phyloP scores from a whole-genome alignment of 2,113 vertebrate genomes.

The Brevimyrus niger region DNA sequence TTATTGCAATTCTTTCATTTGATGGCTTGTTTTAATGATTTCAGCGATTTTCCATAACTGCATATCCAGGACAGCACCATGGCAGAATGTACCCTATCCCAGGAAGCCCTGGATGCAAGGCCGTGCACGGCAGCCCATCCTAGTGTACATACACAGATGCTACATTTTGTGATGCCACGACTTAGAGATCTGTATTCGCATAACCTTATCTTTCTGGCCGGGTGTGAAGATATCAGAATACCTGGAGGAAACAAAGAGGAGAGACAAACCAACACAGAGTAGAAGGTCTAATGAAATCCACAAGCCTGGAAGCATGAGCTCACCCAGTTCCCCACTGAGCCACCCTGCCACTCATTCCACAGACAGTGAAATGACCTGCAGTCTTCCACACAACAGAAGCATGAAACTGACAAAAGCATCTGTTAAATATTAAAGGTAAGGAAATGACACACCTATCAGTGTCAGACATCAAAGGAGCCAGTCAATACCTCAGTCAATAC shows the following conservation, averaged over 20 bases:
- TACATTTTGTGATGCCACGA: neutral
- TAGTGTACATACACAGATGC: neutral
- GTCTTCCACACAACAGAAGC: neutral
- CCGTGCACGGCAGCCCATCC: neutral
- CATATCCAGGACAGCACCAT: neutral
- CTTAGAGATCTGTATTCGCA: neutral
- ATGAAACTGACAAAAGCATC: neutral
- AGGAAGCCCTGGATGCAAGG: neutral
- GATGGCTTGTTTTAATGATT: neutral
- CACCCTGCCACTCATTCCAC: neutral
- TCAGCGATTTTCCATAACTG: neutral
- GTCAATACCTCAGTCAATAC: neutral
- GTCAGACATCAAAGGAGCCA: neutral
- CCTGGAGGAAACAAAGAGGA: neutral
- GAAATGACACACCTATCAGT: neutral
- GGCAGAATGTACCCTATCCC: neutral
- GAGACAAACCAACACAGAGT: neutral
- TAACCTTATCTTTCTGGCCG: neutral
- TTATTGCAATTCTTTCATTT: neutral
- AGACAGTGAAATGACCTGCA: neutral
- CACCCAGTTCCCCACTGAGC: neutral
- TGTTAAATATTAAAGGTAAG: neutral
- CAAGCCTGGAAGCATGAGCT: neutral
- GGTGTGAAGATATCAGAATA: neutral
- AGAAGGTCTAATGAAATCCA: neutral